Evolutionary conservation across 2,888 invertebrate genomes (phyloP).

Genomic region (Dermolepida albohirtum): DNA sequence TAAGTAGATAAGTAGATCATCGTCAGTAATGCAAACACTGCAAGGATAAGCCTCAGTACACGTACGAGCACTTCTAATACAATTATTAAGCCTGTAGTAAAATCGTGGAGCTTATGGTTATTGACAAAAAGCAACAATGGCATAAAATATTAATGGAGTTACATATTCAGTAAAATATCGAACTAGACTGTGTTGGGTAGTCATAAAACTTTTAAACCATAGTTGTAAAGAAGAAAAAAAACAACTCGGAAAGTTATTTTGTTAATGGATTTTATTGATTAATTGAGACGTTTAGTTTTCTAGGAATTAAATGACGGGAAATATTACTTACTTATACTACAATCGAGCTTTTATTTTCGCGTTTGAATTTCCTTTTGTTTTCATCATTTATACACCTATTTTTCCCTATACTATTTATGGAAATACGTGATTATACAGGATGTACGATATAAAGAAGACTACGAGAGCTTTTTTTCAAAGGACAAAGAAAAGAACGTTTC

Average conservation of each 20-base stretch:
- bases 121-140: constrained; percentile 26
- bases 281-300: background rate
- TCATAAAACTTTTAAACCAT: constrained; percentile 1
- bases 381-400: too few relatives aligned
- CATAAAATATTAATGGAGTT: constrained; percentile 11
- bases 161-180: constrained; percentile 13
- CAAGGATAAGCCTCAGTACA: too few relatives aligned
- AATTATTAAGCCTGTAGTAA: constrained; percentile 4
- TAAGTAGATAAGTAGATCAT: too few relatives aligned
- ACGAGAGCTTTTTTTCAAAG: too few relatives aligned
- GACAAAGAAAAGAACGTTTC: too few relatives aligned
- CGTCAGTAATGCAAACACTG: background rate
- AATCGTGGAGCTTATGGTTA: constrained; percentile 12
- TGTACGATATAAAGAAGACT: too few relatives aligned
- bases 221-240: background rate
- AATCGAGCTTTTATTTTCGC: too few relatives aligned
- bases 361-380: too few relatives aligned
- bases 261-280: constrained; percentile 19
- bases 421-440: too few relatives aligned
- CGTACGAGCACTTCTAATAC: background rate
- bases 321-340: too few relatives aligned
- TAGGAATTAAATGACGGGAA: background rate
- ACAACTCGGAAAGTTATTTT: constrained; percentile 2
- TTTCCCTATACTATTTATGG: too few relatives aligned
- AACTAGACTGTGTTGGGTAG: background rate